These are phyloP conservation scores for Otus sunia DNA, from an alignment of 2,113 vertebrate genomes.

Conservation along the genomic window DNA sequence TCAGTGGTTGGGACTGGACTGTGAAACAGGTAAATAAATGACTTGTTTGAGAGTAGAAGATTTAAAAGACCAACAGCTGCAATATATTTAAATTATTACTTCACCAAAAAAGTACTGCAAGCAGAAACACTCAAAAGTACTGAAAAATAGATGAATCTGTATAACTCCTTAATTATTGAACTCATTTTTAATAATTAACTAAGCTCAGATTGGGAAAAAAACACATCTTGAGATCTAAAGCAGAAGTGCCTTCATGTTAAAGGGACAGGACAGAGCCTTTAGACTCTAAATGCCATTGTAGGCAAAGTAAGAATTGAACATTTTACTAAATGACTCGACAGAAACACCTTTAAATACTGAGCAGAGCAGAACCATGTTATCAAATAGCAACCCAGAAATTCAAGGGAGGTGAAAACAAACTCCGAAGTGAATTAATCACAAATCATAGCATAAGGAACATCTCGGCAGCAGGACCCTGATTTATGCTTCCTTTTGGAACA, in stretches of 20 bases:
- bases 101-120: neutral
- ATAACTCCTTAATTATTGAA: conserved; percentile 57
- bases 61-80: neutral
- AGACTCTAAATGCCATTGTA: neutral
- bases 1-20: neutral
- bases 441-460: neutral
- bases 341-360: neutral
- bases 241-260: conserved; percentile 5
- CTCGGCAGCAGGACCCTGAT: neutral
- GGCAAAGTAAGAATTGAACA: neutral
- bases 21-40: neutral
- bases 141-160: conserved; percentile 60
- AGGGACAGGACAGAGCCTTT: neutral
- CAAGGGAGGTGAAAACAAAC: neutral
- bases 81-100: neutral
- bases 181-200: conserved; percentile 62
- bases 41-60: neutral
- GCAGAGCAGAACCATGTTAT: neutral
- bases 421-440: neutral
- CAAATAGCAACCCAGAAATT: neutral
- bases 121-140: conserved; percentile 34
- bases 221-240: neutral
- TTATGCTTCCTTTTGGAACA: neutral
- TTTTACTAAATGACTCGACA: neutral
- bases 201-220: neutral